phyloP scores from a whole-genome alignment of 2,113 vertebrate species.

The Mixornis gularis region DNA sequence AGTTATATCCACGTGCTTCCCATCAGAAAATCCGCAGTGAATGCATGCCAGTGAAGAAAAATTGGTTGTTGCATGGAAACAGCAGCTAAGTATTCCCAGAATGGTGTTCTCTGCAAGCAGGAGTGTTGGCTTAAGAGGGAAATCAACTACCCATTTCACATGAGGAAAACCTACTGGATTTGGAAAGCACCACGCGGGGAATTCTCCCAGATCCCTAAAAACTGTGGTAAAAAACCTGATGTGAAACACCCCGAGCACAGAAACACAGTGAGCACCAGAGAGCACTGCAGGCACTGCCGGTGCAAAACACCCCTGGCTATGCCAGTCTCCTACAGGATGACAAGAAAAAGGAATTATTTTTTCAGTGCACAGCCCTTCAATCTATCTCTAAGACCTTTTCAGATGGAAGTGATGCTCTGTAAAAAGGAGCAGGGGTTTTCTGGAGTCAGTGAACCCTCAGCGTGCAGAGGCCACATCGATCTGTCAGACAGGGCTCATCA shows the following conservation, averaged over 20 bases:
- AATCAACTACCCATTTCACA: not conserved
- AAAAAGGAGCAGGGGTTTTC: not conserved
- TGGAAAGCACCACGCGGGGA: not conserved
- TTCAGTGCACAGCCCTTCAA: not conserved
- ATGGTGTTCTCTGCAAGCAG: not conserved
- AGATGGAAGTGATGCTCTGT: not conserved
- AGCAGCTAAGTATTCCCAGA: conserved; percentile 11
- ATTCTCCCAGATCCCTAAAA: not conserved
- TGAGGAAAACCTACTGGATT: not conserved
- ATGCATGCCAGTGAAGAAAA: not conserved
- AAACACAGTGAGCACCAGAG: not conserved
- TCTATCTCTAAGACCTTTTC: not conserved
- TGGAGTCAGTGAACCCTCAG: not conserved
- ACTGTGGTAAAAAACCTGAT: not conserved
- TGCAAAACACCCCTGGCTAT: not conserved
- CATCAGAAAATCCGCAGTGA: not conserved
- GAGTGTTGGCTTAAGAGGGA: not conserved
- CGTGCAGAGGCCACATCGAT: not conserved
- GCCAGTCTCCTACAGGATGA: not conserved
- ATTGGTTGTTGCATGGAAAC: conserved; percentile 31
- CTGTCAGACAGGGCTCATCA: not conserved
- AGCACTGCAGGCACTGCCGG: accelerated
- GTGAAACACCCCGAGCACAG: not conserved
- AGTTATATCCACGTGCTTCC: not conserved
- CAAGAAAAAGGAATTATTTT: not conserved